phyloP scores from a whole-genome alignment of 2,797 vertebrate species.

The Notolabrus celidotus region DNA sequence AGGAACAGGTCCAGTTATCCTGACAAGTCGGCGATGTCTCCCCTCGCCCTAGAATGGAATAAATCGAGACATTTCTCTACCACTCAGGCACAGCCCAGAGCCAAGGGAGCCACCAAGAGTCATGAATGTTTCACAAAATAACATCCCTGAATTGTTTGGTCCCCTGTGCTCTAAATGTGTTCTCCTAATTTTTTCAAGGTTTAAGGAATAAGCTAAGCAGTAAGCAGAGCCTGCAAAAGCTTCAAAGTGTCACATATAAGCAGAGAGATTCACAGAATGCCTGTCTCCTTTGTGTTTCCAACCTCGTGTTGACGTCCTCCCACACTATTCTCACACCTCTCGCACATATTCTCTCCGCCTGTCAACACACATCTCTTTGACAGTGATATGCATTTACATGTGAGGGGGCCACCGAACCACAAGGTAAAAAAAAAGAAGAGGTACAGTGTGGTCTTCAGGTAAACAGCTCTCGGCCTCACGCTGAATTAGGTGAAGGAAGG shows the following conservation, averaged over 20 bases:
- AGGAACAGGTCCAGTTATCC: slow-evolving; percentile 60
- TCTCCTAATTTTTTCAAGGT: neutral
- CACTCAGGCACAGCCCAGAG: slow-evolving; percentile 36
- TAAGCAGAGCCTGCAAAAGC: neutral
- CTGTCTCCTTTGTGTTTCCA: slow-evolving; percentile 23
- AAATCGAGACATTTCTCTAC: slow-evolving; percentile 56
- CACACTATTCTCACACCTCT: slow-evolving; percentile 30
- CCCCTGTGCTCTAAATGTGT: neutral
- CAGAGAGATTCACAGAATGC: slow-evolving; percentile 1
- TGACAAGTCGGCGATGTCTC: slow-evolving; percentile 64
- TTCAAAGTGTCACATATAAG: neutral
- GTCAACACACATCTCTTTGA: slow-evolving; percentile 42
- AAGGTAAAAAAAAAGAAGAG: slow-evolving; percentile 2
- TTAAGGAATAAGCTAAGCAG: slow-evolving; percentile 2
- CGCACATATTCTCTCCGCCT: slow-evolving; percentile 33
- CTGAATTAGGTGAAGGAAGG: slow-evolving; percentile 1
- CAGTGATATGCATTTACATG: slow-evolving; percentile 15
- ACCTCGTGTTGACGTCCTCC: slow-evolving; percentile 24
- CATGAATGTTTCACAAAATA: slow-evolving; percentile 56
- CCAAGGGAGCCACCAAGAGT: slow-evolving; percentile 28
- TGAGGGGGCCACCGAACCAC: neutral
- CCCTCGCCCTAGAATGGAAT: slow-evolving; percentile 34
- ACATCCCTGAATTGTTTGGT: slow-evolving; percentile 25
- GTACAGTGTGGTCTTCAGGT: slow-evolving; percentile 2
- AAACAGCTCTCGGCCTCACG: slow-evolving; percentile 7